These are phyloP conservation scores for Nothoprocta perdicaria DNA, from an alignment of 2,113 vertebrate species.

Conservation along the genomic window DNA sequence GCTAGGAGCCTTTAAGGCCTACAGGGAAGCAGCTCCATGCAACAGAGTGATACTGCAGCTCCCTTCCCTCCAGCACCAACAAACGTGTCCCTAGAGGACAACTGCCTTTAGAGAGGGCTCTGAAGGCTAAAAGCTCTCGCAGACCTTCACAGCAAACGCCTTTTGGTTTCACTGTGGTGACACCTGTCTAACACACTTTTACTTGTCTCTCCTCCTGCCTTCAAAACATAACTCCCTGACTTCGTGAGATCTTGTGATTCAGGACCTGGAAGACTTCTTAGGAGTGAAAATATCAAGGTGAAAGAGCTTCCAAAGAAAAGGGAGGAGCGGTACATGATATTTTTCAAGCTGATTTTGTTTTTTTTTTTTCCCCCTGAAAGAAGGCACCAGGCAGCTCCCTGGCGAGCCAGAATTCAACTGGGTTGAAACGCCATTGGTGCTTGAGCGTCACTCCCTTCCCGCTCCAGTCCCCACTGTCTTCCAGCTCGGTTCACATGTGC, in stretches of 20 bases:
- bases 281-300: neutral
- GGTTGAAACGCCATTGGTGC: neutral
- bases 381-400: neutral
- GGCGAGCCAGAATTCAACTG: neutral
- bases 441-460: neutral
- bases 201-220: neutral
- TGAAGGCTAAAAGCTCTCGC: neutral
- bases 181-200: neutral
- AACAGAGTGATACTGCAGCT: neutral
- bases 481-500: conserved; percentile 52
- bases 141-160: neutral
- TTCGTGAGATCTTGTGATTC: neutral
- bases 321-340: rapidly evolving
- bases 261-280: neutral
- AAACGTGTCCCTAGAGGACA: neutral
- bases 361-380: neutral
- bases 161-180: neutral
- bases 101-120: neutral
- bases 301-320: neutral
- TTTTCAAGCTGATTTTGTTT: neutral
- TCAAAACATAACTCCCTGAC: neutral
- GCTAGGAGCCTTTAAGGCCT: too few relatives aligned
- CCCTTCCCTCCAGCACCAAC: neutral
- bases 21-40: too few relatives aligned
- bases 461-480: conserved; percentile 10